A percentile compares a stretch with the other conserved stretches of the same genome.
These are phyloP conservation scores for Syngnathus scovelli DNA, from an alignment of 2,113 vertebrate species.

Conservation along the genomic window DNA sequence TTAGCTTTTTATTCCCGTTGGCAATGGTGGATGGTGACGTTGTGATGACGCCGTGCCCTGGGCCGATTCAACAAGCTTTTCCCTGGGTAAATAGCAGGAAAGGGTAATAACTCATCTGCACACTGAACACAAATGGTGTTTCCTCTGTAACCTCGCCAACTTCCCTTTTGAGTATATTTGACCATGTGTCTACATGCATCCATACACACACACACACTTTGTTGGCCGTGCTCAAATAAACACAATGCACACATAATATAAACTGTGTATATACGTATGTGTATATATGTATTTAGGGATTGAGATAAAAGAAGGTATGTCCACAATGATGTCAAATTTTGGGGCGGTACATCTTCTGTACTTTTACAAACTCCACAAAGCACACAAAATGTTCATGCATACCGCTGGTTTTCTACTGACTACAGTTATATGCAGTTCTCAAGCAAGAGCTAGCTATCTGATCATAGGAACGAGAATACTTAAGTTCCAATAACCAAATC, in stretches of 20 bases:
- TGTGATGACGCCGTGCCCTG: no score
- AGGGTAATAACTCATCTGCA: slow-evolving; percentile 67
- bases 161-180: slow-evolving; percentile 46
- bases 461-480: slow-evolving; percentile 35
- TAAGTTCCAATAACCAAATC: slow-evolving; percentile 43
- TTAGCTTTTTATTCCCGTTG: no score
- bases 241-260: background rate
- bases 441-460: slow-evolving; percentile 29
- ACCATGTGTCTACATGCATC: slow-evolving; percentile 11
- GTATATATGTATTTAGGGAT: background rate
- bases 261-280: background rate
- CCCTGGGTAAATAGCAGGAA: slow-evolving; percentile 64
- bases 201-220: slow-evolving; percentile 7
- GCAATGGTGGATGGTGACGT: no score
- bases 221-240: background rate
- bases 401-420: background rate
- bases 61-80: slow-evolving; percentile 47
- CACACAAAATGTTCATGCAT: background rate
- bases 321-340: background rate
- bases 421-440: slow-evolving; percentile 24
- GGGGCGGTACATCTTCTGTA: background rate
- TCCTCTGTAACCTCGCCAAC: slow-evolving; percentile 59
- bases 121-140: slow-evolving; percentile 54
- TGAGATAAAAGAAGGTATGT: background rate
- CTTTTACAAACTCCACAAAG: background rate